These are phyloP conservation scores for Recurvirostra avosetta DNA, from an alignment of 2,113 vertebrate genomes.

Conservation along the genomic window DNA sequence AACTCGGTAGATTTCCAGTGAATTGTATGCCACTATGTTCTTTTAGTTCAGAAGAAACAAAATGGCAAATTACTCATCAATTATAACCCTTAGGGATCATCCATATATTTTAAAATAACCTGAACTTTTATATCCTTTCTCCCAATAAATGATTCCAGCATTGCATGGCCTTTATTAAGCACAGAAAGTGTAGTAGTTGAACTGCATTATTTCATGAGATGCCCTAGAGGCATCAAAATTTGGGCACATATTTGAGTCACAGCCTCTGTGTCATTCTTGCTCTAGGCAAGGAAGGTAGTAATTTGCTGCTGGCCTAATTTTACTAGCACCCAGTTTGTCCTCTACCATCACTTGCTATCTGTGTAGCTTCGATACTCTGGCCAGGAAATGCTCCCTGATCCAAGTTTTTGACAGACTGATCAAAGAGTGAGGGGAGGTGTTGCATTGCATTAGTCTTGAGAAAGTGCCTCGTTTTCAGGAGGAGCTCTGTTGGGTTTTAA, in stretches of 20 bases:
- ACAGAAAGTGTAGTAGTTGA: background rate
- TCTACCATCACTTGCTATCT: background rate
- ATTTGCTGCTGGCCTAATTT: constrained; percentile 1
- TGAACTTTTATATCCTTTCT: background rate
- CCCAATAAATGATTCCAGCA: background rate
- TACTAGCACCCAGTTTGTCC: background rate
- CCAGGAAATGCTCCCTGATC: background rate
- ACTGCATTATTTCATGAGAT: background rate
- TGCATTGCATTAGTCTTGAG: background rate
- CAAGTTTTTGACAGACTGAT: background rate
- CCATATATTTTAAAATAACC: background rate
- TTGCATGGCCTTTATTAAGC: background rate
- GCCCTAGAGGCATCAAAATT: background rate
- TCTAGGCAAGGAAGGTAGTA: background rate
- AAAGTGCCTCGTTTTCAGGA: background rate
- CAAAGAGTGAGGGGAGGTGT: background rate
- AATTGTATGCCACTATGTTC: background rate
- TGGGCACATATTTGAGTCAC: background rate
- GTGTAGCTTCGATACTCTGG: background rate
- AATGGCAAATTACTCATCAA: background rate
- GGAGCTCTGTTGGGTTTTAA: background rate
- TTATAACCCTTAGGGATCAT: background rate
- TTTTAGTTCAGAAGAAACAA: background rate
- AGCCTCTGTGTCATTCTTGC: background rate
- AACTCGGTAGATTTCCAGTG: background rate